These are phyloP conservation scores for Diorhabda elongata DNA, from an alignment of 1,140 invertebrate species.

Conservation along the genomic window DNA sequence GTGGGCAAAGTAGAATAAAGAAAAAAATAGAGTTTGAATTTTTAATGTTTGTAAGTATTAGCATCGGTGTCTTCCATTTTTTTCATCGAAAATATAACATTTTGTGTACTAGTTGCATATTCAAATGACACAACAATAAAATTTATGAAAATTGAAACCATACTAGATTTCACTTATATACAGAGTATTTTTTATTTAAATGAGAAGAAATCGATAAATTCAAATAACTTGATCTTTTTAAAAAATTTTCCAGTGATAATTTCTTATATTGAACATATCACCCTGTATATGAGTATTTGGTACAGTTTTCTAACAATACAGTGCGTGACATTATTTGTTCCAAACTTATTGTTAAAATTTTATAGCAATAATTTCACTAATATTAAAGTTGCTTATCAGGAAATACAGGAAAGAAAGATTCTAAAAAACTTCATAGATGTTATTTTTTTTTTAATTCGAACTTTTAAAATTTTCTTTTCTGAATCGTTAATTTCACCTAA, in stretches of 20 bases:
- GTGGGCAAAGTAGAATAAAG: too few relatives aligned
- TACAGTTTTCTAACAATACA: background rate
- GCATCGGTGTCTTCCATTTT: too few relatives aligned
- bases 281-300: background rate
- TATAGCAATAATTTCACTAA: background rate
- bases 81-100: too few relatives aligned
- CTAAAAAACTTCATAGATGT: background rate
- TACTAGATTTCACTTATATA: background rate
- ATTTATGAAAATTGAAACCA: background rate
- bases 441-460: conserved; percentile 7
- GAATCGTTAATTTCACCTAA: too few relatives aligned
- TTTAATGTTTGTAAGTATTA: too few relatives aligned
- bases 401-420: background rate
- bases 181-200: background rate
- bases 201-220: background rate
- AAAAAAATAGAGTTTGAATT: too few relatives aligned
- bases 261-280: background rate
- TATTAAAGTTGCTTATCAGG: background rate
- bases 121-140: too few relatives aligned
- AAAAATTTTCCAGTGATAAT: background rate
- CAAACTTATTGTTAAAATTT: background rate
- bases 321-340: background rate
- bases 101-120: too few relatives aligned
- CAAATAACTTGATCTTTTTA: background rate
- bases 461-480: conserved; percentile 3